phyloP scores from a whole-genome alignment of 2,888 invertebrate genomes.

The Rhaphigaster nebulosa region DNA sequence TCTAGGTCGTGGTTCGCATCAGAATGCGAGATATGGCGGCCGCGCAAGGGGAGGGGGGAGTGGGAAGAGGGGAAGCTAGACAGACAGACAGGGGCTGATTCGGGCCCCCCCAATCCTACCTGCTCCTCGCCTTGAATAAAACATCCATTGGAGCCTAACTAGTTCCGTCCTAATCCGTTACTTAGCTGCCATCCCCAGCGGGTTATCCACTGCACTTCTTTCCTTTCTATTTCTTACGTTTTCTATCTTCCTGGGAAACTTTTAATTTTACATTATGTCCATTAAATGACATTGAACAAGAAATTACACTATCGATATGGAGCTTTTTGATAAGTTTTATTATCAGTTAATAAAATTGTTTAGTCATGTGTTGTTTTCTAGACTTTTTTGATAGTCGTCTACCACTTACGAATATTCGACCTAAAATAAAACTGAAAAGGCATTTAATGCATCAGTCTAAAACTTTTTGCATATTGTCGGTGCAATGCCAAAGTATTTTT shows the following conservation, averaged over 20 bases:
- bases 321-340: no score
- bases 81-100: slow-evolving; percentile 15
- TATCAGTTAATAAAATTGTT: no score
- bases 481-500: no score
- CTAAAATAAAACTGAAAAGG: no score
- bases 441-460: no score
- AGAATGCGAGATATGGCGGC: background rate
- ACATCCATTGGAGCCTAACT: slow-evolving; percentile 2
- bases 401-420: no score
- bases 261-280: background rate
- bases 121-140: slow-evolving; percentile 1
- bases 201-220: background rate
- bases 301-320: no score
- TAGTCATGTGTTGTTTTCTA: no score
- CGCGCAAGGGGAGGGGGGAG: no score
- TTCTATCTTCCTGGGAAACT: background rate
- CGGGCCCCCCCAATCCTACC: background rate
- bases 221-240: background rate
- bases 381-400: no score
- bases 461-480: no score
- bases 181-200: background rate
- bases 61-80: background rate
- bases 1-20: background rate
- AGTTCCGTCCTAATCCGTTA: slow-evolving; percentile 1
- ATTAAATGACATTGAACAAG: no score